Percentiles rank a stretch among this genome's conserved stretches.
Conservation (phyloP, 2,888 invertebrate species). For the Lasioglossum morio region DNA sequence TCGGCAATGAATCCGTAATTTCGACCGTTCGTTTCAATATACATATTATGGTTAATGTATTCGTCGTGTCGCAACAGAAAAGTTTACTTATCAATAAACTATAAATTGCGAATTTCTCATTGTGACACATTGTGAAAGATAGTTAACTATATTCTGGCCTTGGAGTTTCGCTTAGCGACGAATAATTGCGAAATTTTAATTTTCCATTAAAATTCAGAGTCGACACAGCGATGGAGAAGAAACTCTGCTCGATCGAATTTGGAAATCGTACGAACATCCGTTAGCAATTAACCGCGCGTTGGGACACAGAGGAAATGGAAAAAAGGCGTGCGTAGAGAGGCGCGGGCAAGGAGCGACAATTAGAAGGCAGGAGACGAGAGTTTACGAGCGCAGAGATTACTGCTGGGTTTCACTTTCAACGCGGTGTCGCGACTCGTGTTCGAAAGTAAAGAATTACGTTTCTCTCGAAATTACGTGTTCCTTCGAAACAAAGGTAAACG, state of each 20-base stretch:
- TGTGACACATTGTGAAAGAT: background rate
- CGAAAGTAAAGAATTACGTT: background rate
- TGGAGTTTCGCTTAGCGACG: background rate
- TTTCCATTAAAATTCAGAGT: background rate
- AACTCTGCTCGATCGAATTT: background rate
- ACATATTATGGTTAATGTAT: background rate
- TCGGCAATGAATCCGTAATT: background rate
- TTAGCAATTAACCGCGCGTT: background rate
- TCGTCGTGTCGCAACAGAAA: background rate
- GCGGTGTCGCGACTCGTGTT: background rate
- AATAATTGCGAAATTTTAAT: background rate
- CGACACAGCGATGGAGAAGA: background rate
- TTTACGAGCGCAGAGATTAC: slow-evolving; percentile 55
- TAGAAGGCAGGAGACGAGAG: slow-evolving; percentile 36
- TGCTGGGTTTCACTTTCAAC: slow-evolving; percentile 68
- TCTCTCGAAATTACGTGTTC: background rate
- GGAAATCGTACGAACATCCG: background rate
- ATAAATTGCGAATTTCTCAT: background rate
- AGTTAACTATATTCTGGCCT: background rate
- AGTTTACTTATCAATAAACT: background rate
- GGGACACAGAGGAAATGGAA: background rate
- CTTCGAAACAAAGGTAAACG: background rate
- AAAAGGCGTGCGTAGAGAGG: background rate
- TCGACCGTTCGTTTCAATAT: background rate
- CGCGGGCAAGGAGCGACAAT: slow-evolving; percentile 22